A percentile compares a stretch with the other conserved stretches of the same genome.
Conservation (phyloP, 2,888 invertebrate species). For the Timema cristinae region DNA sequence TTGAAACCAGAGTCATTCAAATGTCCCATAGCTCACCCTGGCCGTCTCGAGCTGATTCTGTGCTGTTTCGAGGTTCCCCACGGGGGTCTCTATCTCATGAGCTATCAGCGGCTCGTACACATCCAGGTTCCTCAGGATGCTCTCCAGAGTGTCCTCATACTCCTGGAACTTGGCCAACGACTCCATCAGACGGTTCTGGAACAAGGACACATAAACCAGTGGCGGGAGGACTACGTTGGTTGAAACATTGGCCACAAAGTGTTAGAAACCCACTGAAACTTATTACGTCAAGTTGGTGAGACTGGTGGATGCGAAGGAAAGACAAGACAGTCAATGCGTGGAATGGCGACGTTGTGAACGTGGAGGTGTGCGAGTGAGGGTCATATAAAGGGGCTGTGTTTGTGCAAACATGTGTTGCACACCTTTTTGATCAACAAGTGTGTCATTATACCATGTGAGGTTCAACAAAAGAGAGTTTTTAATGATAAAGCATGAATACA, state of each 20-base stretch:
- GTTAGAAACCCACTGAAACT: too few species aligned
- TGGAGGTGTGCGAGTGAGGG: too few species aligned
- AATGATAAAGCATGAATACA: too few species aligned
- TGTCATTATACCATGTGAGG: too few species aligned
- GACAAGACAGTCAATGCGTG: background rate
- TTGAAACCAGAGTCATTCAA: background rate
- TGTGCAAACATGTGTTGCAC: too few species aligned
- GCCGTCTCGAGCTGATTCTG: slow-evolving; percentile 65
- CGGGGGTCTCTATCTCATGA: slow-evolving; percentile 68
- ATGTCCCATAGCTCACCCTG: slow-evolving; percentile 51
- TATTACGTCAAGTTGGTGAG: background rate
- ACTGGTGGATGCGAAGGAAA: background rate
- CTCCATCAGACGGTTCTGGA: slow-evolving; percentile 70
- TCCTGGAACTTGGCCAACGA: slow-evolving; percentile 89
- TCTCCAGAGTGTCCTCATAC: slow-evolving; percentile 85
- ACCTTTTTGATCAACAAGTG: too few species aligned
- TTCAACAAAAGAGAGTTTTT: too few species aligned
- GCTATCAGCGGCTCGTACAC: slow-evolving; percentile 67
- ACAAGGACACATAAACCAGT: slow-evolving; percentile 17
- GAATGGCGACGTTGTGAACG: background rate
- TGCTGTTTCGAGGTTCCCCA: slow-evolving; percentile 67
- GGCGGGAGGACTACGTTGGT: background rate
- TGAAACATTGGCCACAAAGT: too few species aligned
- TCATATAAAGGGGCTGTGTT: too few species aligned
- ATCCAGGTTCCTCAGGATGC: slow-evolving; percentile 77